Base-by-base conservation (phyloP, 2,888 invertebrate genomes). In the Idaea biselata region DNA sequence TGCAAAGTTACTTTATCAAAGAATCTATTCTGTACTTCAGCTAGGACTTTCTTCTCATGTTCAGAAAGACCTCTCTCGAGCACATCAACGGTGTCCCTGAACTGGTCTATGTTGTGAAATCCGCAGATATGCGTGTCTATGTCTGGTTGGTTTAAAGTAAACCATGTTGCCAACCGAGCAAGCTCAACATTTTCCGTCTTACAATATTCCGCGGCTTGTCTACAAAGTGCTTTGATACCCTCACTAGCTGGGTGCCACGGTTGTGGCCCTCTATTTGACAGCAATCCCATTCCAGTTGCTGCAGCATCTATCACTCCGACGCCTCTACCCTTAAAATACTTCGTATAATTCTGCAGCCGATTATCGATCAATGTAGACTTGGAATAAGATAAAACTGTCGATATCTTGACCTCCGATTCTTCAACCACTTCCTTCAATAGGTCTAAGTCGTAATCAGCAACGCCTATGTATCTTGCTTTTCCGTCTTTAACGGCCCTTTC, bases 231-330 rank as follows among this genome's bases (percentile, higher is more conserved):
- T 80, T 95, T 96, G 11, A 95, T 90, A 59, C 95, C 91, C 18
- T 94, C 90, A 18, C 90, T 84, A 1, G 96, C 97, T 2, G 97
- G 96, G 87, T 98, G 97, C 98, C 98, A 98, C 0, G 85, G 76
- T 68, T 94, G 96, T 0, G 97, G 96, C 0, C 97, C 97, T 55
- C 83, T 82, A 81, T 95, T 96, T 7, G 96, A 95, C 33, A 98
- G 90, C 18, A 98, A 91, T 1, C 98, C 97, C 96, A 98, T 95
- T 1, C 95, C 95, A 14, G 96, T 95, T 0, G 95, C 94, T 0
- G 97, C 95, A 0, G 97, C 98, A 83, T 97, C 97, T 31, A 99
- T 95, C 16, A 98, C 91, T 0, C 97, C 98, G 6, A 98, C 84
- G 55, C 95, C 94, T 76, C 93, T 93, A 63, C 89, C 87, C 93